Evolutionary conservation across 2,113 vertebrate species (phyloP), one percentile per base, ranked within the genome.

Genomic region (Struthio camelus): DNA sequence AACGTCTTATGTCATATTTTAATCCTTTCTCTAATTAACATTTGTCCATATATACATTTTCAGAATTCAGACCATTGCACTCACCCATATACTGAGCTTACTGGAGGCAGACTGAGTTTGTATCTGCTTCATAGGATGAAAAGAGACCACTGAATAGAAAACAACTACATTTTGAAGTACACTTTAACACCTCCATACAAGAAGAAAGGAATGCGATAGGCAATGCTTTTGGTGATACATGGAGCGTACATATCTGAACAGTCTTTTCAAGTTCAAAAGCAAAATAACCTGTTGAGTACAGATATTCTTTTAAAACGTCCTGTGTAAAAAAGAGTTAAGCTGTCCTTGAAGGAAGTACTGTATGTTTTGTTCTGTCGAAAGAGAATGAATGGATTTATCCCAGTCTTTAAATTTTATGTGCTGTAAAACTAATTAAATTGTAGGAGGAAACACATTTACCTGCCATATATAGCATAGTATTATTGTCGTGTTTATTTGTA

Each of bases 151-250:
- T 54, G 51, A 77, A 56, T 61, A 65, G 65, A 87, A 96, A 93
- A 36, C 32, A 81, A 51, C 42, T 94, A 80, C 71, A 87, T 95
- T 91, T 91, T 92, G 40, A 96, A 84, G 51, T 80, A 72, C n/a
- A 83, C 28, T 59, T 80, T 72, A 70, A 85, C 96, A 62, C 44
- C 61, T 91, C 61, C 19, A 3, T 81, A 80, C 53, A 90, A 90
- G 44, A 95, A 96, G 71, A 90, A 54, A 89, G 89, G 66, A 59
- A 93, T 79, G 64, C 59, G 86, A 82, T 91, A 87, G 83, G 90
- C 66, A 78, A 48, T 54, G 20, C 27, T 48, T 94, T 62, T 84
- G 40, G 11, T 62, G 77, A 62, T 32, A 87, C 84, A 58, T 34
- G 18, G 8, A 70, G 11, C 16, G 3, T 79, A 89, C n/a, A 4